Base-by-base conservation (phyloP, 2,888 invertebrate species). In the Drosophila antonietae region DNA sequence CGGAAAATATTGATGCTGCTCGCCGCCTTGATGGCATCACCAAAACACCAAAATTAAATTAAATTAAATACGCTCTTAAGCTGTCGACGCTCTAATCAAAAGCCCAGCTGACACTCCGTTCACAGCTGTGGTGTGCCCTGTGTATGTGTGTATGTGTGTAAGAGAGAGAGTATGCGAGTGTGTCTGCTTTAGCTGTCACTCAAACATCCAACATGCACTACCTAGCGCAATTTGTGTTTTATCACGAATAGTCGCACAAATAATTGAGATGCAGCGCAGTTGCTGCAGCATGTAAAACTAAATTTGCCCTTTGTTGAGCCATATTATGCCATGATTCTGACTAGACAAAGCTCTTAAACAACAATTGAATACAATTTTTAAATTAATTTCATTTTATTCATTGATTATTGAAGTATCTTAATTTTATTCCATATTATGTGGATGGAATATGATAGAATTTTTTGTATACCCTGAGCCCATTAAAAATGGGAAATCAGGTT, bases 21-120 rank as follows among this genome's bases (percentile, higher is more conserved):
- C 52, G 39, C 41, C 39, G 58, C 59, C 76, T 86, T 86, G 81
- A 73, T 73, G 66, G 69, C 51, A 41, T 52, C 63, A 43, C 18
- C 49, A 65, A 20, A 39, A 62, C 69, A 64, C 53, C 47, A 35
- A 79, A 89, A 87, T 87, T 74, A 78, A 87, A 87, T 83, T 64
- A 81, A 87, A 81, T 87, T 67, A 81, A 81, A 76, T 60, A 63
- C 59, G 72, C 62, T 77, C 63, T 61, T 75, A 77, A 68, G 83
- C 83, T 71, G 81, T 46, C 67, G 55, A 58, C 55, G 67, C 72
- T 67, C 65, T 69, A 80, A 78, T 66, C 71, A 68, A 71, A 69
- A 64, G 65, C 37, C 56, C 76, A 82, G 68, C 73, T 79, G 72
- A 68, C 57, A 71, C 58, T 59, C 43, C 71, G 71, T 61, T 67